phyloP scores from a whole-genome alignment of 2,888 invertebrate species.

The Netelia inedita region DNA sequence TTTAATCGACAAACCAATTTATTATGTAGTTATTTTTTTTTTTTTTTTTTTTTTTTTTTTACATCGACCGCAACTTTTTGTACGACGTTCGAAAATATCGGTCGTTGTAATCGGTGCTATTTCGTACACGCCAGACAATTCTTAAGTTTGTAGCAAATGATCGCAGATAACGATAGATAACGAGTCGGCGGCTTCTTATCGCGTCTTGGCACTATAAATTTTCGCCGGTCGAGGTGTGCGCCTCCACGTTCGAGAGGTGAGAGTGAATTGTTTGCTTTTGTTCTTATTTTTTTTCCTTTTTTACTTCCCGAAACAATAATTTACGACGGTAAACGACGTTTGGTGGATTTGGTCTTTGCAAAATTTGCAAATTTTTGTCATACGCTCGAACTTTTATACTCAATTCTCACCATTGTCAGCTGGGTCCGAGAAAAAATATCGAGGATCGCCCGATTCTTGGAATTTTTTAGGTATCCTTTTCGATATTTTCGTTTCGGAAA shows the following conservation, averaged over 20 bases:
- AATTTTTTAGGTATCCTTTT: neutral
- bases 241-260: too few relatives aligned
- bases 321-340: neutral
- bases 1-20: too few relatives aligned
- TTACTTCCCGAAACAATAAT: neutral
- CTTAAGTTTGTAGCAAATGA: conserved; percentile 16
- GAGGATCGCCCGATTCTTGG: too few relatives aligned
- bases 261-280: too few relatives aligned
- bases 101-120: neutral
- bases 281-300: neutral
- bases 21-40: too few relatives aligned
- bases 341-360: neutral
- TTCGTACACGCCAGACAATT: neutral
- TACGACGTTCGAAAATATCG: neutral
- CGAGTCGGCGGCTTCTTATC: conserved; percentile 43
- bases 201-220: conserved; percentile 23
- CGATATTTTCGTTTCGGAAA: too few relatives aligned
- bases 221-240: conserved; percentile 36
- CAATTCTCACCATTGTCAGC: neutral
- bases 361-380: neutral
- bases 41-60: too few relatives aligned
- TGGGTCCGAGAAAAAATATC: neutral
- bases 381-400: neutral
- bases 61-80: too few relatives aligned
- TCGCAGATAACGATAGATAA: conserved; percentile 36